A percentile compares a stretch with the other conserved stretches of the same genome.
phyloP scores from a whole-genome alignment of 2,113 vertebrate genomes.

The Butorides virescens region DNA sequence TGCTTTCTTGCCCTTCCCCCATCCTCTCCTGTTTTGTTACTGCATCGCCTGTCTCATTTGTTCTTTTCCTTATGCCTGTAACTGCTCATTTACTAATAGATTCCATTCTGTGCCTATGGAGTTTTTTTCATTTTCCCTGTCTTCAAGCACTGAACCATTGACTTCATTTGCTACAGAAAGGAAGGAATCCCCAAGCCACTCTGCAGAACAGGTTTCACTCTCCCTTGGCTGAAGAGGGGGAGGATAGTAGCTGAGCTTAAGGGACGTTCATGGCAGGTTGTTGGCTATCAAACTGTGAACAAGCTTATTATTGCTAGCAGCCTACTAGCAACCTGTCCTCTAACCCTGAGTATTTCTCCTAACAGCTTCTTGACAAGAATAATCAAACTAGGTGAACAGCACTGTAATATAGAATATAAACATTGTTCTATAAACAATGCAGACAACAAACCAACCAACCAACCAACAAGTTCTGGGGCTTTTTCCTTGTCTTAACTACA shows the following conservation, averaged over 20 bases:
- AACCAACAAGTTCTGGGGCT: neutral
- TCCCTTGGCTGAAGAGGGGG: neutral
- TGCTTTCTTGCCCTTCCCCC: neutral
- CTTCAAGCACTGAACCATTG: neutral
- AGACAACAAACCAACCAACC: neutral
- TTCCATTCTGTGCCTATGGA: neutral
- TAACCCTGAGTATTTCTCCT: neutral
- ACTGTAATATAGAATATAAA: neutral
- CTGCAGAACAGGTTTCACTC: neutral
- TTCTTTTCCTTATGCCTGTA: neutral
- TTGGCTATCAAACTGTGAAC: neutral
- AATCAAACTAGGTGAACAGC: neutral
- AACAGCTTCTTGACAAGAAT: neutral
- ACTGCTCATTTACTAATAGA: conserved; percentile 36
- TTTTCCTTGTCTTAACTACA: neutral
- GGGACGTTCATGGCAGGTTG: neutral
- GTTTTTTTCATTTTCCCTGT: neutral
- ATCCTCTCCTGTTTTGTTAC: neutral
- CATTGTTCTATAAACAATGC: neutral
- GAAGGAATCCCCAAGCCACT: neutral
- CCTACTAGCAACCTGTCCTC: neutral
- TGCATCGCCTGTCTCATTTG: neutral
- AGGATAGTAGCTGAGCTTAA: neutral
- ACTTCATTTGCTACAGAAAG: neutral
- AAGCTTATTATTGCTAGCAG: neutral